phyloP scores from a whole-genome alignment of 2,888 invertebrate species.

The Ichneumon xanthorius region DNA sequence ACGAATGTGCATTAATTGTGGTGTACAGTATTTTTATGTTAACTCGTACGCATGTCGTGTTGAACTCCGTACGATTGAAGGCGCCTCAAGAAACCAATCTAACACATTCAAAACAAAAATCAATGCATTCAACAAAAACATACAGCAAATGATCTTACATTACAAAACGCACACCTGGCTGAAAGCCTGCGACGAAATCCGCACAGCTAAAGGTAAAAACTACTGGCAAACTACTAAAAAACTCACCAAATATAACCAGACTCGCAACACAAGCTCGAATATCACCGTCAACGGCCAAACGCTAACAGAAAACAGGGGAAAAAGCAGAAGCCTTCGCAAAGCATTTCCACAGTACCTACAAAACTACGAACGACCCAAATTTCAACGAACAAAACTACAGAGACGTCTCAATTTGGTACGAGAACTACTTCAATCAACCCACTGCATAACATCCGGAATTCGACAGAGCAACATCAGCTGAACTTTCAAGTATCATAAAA shows the following conservation, averaged over 20 bases:
- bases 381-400: constrained; percentile 6
- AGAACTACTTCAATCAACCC: constrained; percentile 5
- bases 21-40: no score
- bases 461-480: not conserved
- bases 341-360: constrained; percentile 19
- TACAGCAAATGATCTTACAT: no score
- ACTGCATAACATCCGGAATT: not conserved
- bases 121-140: no score
- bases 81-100: no score
- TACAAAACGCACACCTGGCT: no score
- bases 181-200: constrained; percentile 34
- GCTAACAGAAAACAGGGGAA: not conserved
- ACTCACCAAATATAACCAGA: constrained; percentile 30
- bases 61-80: no score
- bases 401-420: constrained; percentile 34
- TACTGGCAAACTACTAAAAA: constrained; percentile 45
- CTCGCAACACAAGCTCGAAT: not conserved
- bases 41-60: no score
- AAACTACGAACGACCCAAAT: not conserved
- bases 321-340: no score
- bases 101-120: no score
- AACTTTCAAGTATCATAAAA: constrained; percentile 19
- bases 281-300: constrained; percentile 9
- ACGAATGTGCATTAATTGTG: no score
- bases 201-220: constrained; percentile 37